Evolutionary conservation across 2,797 vertebrate genomes (phyloP).

Genomic region (Xiphophorus birchmanni): DNA sequence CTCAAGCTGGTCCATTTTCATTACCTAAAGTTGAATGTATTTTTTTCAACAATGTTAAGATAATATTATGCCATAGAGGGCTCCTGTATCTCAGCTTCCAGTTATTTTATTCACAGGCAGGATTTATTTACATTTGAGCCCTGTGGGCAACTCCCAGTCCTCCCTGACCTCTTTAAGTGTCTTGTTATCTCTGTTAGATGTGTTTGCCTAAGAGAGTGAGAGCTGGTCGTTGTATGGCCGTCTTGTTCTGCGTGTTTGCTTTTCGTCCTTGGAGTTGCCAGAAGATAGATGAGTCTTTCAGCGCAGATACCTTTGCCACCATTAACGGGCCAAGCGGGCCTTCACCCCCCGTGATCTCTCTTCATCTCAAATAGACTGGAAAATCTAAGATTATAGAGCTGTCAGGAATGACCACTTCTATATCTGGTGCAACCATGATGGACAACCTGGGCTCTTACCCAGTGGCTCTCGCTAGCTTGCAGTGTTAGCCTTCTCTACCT

Average conservation of each 20-base stretch:
- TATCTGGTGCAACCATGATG: constrained; percentile 58
- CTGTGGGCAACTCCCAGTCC: constrained; percentile 46
- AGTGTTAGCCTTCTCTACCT: neutral
- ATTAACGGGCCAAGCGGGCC: constrained; percentile 41
- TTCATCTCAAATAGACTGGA: constrained; percentile 72
- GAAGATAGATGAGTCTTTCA: constrained; percentile 81
- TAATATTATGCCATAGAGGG: constrained; percentile 2
- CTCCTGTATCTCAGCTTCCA: constrained; percentile 6
- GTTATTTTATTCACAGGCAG: constrained; percentile 49
- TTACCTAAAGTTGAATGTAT: neutral
- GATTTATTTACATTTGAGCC: constrained; percentile 63
- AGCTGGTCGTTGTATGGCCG: constrained; percentile 69
- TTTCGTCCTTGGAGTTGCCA: constrained; percentile 71
- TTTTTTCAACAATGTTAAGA: neutral
- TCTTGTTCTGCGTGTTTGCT: constrained; percentile 81
- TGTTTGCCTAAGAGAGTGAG: constrained; percentile 63
- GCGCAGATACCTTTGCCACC: constrained; percentile 61
- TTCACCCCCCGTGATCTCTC: constrained; percentile 48
- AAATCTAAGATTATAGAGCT: constrained; percentile 62
- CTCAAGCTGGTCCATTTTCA: neutral
- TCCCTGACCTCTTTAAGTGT: constrained; percentile 59
- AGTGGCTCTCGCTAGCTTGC: neutral
- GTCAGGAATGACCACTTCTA: constrained; percentile 69
- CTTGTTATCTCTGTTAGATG: constrained; percentile 72
- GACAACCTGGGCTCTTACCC: constrained; percentile 49